Conservation (phyloP, 2,888 invertebrate species). For the Coronaproctus castanopsis region DNA sequence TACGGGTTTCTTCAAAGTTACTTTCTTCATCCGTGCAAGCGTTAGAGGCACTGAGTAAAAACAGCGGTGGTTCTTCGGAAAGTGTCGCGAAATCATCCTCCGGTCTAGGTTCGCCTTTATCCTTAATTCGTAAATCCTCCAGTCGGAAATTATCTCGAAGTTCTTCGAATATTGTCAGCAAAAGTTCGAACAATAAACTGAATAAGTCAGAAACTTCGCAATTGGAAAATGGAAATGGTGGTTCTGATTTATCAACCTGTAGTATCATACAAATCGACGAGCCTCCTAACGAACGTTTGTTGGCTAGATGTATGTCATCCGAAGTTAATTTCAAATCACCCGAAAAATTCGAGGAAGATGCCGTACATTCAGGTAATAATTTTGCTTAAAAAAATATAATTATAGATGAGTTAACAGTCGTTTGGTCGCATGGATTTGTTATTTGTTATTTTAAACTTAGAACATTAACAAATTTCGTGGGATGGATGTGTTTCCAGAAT, state of each 20-base stretch:
- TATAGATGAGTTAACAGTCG: too few relatives aligned
- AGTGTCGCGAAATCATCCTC: conserved; percentile 26
- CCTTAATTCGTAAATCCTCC: conserved; percentile 44
- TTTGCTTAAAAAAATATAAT: too few relatives aligned
- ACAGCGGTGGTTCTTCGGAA: conserved; percentile 25
- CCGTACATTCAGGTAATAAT: conserved; percentile 51
- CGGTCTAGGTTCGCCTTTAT: conserved; percentile 28
- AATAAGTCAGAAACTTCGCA: conserved; percentile 4
- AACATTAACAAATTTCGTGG: too few relatives aligned
- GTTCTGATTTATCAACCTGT: conserved; percentile 5
- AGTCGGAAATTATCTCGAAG: conserved; percentile 48
- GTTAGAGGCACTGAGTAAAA: conserved; percentile 17
- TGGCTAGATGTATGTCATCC: conserved; percentile 16
- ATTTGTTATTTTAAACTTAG: too few relatives aligned
- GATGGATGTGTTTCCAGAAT: too few relatives aligned
- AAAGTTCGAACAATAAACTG: conserved; percentile 10
- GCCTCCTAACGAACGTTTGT: conserved; percentile 16
- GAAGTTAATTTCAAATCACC: background rate
- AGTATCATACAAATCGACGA: conserved; percentile 25
- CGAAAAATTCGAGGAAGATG: conserved; percentile 44
- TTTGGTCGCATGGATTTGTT: too few relatives aligned
- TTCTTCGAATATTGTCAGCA: conserved; percentile 19
- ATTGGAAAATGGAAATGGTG: background rate
- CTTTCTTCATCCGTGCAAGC: conserved; percentile 19
- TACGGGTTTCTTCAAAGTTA: conserved; percentile 19